Evolutionary conservation across 2,113 vertebrate species (phyloP), one percentile per base, ranked within the genome.

Genomic region (Monopterus albus): DNA sequence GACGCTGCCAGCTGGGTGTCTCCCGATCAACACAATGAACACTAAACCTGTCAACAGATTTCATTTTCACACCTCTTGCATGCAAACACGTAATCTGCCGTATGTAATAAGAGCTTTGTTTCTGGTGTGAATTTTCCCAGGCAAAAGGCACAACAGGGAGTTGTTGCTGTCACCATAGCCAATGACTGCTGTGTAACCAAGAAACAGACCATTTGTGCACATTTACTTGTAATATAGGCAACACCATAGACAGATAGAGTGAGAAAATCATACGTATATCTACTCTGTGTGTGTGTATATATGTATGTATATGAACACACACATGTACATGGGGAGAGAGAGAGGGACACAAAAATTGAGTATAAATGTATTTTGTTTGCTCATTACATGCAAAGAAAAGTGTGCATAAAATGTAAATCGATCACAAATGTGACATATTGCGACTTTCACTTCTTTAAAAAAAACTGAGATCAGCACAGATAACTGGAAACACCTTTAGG

Each of bases 361-460:
- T 5, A 72, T 1, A 57, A 53, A 60, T 64, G 61, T 80, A 73
- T 75, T 76, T 58, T 18, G 29, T 49, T 42, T 47, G 28, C 35
- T 29, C 3, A 12, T 51, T 25, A 40, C 3, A 55, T 9, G 18
- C 36, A 33, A 31, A 42, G 17, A 72, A 67, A 43, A 49, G 1
- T n/a, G n/a, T n/a, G n/a, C n/a, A n/a, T n/a, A n/a, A n/a, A n/a
- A n/a, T n/a, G n/a, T n/a, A n/a, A n/a, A n/a, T n/a, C n/a, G n/a
- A n/a, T n/a, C n/a, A n/a, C n/a, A n/a, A n/a, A n/a, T n/a, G n/a
- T n/a, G n/a, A n/a, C n/a, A n/a, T n/a, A n/a, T n/a, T n/a, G n/a
- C n/a, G n/a, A n/a, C n/a, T n/a, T n/a, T n/a, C n/a, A n/a, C n/a
- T n/a, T n/a, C n/a, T n/a, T n/a, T n/a, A n/a, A n/a, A n/a, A n/a